Evolutionary conservation across 2,113 vertebrate genomes (phyloP).

Genomic region (Hepsetus odoe): DNA sequence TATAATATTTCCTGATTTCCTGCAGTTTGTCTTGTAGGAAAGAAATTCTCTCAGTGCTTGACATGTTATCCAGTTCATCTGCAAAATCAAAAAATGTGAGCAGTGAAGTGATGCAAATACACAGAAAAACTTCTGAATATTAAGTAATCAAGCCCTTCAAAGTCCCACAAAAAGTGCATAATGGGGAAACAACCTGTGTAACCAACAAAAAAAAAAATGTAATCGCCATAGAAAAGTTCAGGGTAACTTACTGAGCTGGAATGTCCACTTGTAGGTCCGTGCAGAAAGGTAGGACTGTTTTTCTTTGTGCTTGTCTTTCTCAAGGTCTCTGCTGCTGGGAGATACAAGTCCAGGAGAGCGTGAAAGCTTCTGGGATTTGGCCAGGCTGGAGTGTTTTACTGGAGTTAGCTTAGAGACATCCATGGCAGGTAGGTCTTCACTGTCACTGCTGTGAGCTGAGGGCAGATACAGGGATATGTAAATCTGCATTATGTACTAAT

Average conservation of each 20-base stretch:
- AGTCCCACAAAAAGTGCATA: neutral
- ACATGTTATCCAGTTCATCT: constrained; percentile 95
- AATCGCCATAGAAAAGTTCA: neutral
- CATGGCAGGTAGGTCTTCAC: constrained; percentile 85
- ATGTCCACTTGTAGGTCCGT: constrained; percentile 94
- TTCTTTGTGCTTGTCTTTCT: constrained; percentile 88
- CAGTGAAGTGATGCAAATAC: neutral
- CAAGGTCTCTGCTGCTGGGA: constrained; percentile 83
- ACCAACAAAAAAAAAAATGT: neutral
- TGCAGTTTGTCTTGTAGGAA: constrained; percentile 98
- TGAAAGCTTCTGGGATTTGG: constrained; percentile 84
- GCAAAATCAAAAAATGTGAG: constrained; percentile 36
- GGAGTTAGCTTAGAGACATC: constrained; percentile 85
- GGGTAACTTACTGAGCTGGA: constrained; percentile 87
- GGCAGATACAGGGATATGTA: neutral
- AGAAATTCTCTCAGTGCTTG: constrained; percentile 89
- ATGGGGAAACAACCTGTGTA: neutral
- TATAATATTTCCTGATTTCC: constrained; percentile 97
- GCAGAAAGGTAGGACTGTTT: constrained; percentile 85
- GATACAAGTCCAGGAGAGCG: constrained; percentile 80
- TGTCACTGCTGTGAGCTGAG: constrained; percentile 95
- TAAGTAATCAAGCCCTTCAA: no score
- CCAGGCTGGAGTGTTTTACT: constrained; percentile 78
- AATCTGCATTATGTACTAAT: neutral
- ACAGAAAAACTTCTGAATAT: no score